Evolutionary conservation across 2,113 vertebrate species (phyloP), one percentile per base, ranked within the genome.

Genomic region (Brachirus orientalis): DNA sequence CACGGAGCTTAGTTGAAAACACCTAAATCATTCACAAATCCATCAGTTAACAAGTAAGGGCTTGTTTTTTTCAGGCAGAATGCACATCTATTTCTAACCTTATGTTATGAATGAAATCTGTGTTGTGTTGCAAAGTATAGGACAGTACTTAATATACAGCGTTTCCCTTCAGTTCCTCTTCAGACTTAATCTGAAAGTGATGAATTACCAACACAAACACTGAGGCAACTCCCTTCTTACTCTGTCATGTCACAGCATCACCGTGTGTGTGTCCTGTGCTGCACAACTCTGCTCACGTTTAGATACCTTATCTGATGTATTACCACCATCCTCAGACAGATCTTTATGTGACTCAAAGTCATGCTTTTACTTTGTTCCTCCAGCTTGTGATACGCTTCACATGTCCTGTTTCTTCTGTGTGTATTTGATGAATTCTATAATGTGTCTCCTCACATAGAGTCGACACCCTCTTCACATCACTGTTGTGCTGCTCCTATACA

Each of bases 241-340:
- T 20, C 36, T 41, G 61, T 46, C 1, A 9, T 16, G 35, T 13
- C 58, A 60, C 48, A 22, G 56, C 51, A 18, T 10, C 18, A 33
- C 43, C 36, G 9, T 48, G n/a, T 43, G 7, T 33, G 22, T 38
- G 38, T 62, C 28, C 16, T 56, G 1, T 40, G 13, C 77, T 74
- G 46, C 37, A 43, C 41, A 62, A 51, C n/a, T 48, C 6, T 0
- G 22, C 61, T 40, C 36, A 53, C 40, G 33, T 36, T n/a, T n/a
- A n/a, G n/a, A n/a, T n/a, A n/a, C n/a, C 22, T 52, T 73, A 13
- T 61, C 46, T 54, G 55, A 72, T 79, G n/a, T 45, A 56, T 78
- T 65, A 60, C 16, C 48, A 38, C 41, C 33, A 33, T 58, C 20
- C 6, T 22, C 53, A 56, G 55, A 60, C 53, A 47, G 18, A 10